These are phyloP conservation scores for Lytechinus pictus DNA, from an alignment of 35 echinoderm and acorn worm genomes.

Conservation along the genomic window DNA sequence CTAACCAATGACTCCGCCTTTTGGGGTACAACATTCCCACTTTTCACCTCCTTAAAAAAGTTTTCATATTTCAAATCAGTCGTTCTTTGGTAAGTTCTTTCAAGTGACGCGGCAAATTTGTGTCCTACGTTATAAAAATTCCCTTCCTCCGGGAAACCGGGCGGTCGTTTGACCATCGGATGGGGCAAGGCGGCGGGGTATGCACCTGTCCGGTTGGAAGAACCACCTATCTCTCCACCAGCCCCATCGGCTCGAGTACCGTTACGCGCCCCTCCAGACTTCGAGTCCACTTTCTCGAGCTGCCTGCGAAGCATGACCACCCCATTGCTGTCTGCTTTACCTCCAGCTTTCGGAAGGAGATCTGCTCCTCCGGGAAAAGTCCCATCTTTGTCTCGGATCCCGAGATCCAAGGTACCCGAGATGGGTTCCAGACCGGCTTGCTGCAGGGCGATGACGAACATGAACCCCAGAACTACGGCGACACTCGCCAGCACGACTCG, in stretches of 20 bases:
- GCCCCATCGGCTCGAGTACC: conserved; percentile 31
- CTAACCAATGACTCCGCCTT: conserved; percentile 59
- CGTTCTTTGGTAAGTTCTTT: conserved; percentile 14
- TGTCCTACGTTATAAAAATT: conserved; percentile 95
- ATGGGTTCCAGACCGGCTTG: conserved; percentile 57
- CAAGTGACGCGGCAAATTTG: conserved; percentile 53
- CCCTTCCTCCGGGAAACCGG: conserved; percentile 81
- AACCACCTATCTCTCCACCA: not conserved
- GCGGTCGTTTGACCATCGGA: conserved; percentile 43
- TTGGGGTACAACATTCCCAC: conserved; percentile 69
- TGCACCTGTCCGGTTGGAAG: not conserved
- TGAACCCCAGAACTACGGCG: conserved; percentile 42
- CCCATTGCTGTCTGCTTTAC: conserved; percentile 16
- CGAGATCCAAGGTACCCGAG: conserved; percentile 51
- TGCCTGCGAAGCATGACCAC: conserved; percentile 77
- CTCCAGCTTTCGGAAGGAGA: not conserved
- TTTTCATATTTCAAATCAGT: conserved; percentile 71
- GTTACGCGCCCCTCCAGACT: conserved; percentile 66
- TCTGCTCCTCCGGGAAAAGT: conserved; percentile 1
- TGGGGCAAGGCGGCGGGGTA: conserved; percentile 39
- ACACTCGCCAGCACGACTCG: conserved; percentile 58
- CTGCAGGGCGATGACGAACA: conserved; percentile 64
- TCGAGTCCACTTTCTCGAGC: conserved; percentile 84
- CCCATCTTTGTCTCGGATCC: conserved; percentile 40
- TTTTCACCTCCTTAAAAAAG: conserved; percentile 71